Percentiles rank a stretch among this genome's conserved stretches.
phyloP scores from a whole-genome alignment of 2,113 vertebrate genomes.

The Indri indri region DNA sequence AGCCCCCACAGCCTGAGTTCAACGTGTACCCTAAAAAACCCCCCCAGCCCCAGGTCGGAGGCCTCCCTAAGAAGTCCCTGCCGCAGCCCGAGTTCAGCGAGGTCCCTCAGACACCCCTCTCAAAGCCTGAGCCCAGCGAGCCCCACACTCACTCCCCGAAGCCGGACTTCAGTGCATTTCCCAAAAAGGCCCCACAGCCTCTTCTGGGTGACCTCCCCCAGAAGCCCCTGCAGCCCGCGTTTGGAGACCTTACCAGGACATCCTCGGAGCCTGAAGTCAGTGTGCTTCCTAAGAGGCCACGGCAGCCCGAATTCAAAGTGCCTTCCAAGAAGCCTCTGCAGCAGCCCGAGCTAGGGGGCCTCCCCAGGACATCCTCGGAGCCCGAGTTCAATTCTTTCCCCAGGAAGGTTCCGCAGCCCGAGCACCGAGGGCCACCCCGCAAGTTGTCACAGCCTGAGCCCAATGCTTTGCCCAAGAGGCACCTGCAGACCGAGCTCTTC shows the following conservation, averaged over 20 bases:
- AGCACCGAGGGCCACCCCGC: neutral
- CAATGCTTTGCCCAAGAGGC: neutral
- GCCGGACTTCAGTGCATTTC: neutral
- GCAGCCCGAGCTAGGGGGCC: neutral
- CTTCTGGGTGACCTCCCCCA: neutral
- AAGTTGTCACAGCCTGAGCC: constrained; percentile 45
- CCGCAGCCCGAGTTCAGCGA: neutral
- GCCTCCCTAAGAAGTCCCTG: neutral
- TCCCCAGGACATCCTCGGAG: constrained; percentile 20
- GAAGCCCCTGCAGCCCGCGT: neutral
- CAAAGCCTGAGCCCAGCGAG: neutral
- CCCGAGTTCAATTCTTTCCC: neutral
- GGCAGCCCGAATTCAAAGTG: neutral
- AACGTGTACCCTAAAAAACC: neutral
- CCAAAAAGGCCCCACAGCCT: neutral
- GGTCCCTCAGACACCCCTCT: neutral
- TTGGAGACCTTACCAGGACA: constrained; percentile 12
- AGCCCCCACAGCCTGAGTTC: neutral
- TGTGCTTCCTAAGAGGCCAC: neutral
- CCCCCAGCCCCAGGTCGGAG: neutral
- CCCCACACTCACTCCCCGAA: neutral
- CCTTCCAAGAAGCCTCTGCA: neutral
- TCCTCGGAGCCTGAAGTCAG: constrained; percentile 55
- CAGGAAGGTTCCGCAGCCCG: neutral
- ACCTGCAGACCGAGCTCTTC: accelerated